A percentile compares a stretch with the other conserved stretches of the same genome.
Conservation (phyloP, 2,797 vertebrate species). For the Mionectes olivaceus region DNA sequence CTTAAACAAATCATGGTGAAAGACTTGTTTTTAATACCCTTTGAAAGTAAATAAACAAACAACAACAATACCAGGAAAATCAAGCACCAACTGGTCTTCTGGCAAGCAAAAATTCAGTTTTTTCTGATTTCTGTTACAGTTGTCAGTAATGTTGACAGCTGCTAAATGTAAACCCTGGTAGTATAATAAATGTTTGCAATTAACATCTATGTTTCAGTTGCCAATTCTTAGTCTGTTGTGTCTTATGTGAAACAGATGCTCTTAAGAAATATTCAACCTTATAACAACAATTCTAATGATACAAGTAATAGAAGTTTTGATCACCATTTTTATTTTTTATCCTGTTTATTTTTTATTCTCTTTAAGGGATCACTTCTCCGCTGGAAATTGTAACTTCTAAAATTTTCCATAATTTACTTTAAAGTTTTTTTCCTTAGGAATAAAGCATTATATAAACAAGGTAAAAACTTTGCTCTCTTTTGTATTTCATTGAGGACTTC, state of each 20-base stretch:
- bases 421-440: background rate
- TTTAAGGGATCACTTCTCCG: background rate
- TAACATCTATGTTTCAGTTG: constrained; percentile 51
- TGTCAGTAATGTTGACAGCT: constrained; percentile 69
- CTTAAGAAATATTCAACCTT: constrained; percentile 46
- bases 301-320: background rate
- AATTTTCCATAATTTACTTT: background rate
- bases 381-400: background rate
- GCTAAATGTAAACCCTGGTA: constrained; percentile 61
- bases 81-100: constrained; percentile 48
- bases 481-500: background rate
- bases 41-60: constrained; percentile 5
- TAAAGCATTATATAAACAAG: background rate
- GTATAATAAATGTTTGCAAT: constrained; percentile 65
- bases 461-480: background rate
- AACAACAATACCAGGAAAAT: constrained; percentile 5
- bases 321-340: background rate
- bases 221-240: constrained; percentile 52
- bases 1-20: constrained; percentile 8
- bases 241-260: constrained; percentile 48
- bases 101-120: constrained; percentile 42
- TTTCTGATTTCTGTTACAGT: constrained; percentile 64
- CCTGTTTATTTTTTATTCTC: background rate
- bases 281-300: background rate
- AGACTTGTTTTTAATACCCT: background rate